Conservation (phyloP, 2,113 vertebrate species). For the Pristiophorus japonicus region DNA sequence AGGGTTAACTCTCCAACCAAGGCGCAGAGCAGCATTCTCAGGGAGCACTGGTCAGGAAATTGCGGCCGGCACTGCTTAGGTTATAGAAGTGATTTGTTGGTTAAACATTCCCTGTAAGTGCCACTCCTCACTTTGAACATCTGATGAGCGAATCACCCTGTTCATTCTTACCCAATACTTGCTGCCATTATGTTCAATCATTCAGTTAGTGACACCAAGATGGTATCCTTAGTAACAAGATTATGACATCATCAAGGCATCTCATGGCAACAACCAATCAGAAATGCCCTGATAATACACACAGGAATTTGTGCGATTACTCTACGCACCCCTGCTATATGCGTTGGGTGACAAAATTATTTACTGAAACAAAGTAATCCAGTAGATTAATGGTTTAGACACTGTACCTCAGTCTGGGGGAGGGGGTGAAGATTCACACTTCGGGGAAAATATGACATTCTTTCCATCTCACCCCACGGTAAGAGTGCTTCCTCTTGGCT, state of each 20-base stretch:
- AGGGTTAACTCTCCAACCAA: not conserved
- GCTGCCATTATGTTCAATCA: not conserved
- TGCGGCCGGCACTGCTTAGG: not conserved
- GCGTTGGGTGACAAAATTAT: constrained; percentile 29
- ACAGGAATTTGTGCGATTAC: constrained; percentile 6
- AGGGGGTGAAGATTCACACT: constrained; percentile 29
- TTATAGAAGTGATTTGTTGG: not conserved
- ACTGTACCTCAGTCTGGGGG: constrained; percentile 37
- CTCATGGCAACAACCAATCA: constrained; percentile 5
- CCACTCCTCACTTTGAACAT: not conserved
- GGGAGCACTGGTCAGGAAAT: not conserved
- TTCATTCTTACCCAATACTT: not conserved
- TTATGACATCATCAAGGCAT: constrained; percentile 24
- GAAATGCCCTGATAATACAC: constrained; percentile 2
- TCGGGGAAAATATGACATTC: constrained; percentile 37
- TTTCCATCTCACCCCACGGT: constrained; percentile 36
- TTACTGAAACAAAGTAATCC: constrained; percentile 5
- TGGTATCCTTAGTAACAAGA: not conserved
- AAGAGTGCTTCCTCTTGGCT: constrained; percentile 37
- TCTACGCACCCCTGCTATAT: constrained; percentile 12
- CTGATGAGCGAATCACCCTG: not conserved
- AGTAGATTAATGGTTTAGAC: constrained; percentile 26
- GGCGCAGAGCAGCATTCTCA: not conserved
- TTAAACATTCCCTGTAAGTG: not conserved
- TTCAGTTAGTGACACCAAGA: constrained; percentile 11